A percentile compares a stretch with the other conserved stretches of the same genome.
These are phyloP conservation scores for Chouioia cunea DNA, from an alignment of 2,888 invertebrate species.

Conservation along the genomic window DNA sequence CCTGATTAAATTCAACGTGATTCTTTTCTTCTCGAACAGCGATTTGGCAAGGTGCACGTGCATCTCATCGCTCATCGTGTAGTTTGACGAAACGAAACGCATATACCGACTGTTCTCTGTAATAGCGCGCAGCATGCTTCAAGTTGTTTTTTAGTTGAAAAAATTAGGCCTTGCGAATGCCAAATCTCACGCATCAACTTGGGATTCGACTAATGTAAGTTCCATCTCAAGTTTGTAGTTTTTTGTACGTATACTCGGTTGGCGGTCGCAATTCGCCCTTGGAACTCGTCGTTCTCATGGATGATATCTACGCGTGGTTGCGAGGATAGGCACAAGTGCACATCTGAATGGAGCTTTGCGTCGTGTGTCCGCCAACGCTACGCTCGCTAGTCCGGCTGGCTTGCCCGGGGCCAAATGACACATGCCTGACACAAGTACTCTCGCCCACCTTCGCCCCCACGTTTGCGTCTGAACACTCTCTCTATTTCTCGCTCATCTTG, in stretches of 20 bases:
- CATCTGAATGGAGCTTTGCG: constrained; percentile 13
- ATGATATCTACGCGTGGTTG: constrained; percentile 17
- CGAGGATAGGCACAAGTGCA: constrained; percentile 14
- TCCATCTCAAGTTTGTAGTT: too few species aligned
- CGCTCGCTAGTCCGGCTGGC: background rate
- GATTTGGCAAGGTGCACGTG: too few species aligned
- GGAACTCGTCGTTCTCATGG: constrained; percentile 29
- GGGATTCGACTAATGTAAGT: too few species aligned
- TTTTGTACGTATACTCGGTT: background rate
- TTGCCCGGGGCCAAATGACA: background rate
- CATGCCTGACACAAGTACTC: background rate
- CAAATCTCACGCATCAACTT: too few species aligned
- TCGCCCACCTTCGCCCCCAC: constrained; percentile 39
- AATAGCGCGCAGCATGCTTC: too few species aligned
- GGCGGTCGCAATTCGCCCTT: background rate
- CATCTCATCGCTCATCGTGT: too few species aligned
- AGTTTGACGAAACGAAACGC: too few species aligned
- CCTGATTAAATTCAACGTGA: too few species aligned
- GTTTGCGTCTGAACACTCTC: constrained; percentile 7
- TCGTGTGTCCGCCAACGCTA: background rate
- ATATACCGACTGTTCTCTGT: too few species aligned
- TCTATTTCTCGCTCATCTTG: constrained; percentile 14
- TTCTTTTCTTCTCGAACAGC: too few species aligned
- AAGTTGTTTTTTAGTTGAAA: too few species aligned
- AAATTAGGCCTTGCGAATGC: too few species aligned